phyloP scores from a whole-genome alignment of 2,797 vertebrate species.

The Anas bernieri region DNA sequence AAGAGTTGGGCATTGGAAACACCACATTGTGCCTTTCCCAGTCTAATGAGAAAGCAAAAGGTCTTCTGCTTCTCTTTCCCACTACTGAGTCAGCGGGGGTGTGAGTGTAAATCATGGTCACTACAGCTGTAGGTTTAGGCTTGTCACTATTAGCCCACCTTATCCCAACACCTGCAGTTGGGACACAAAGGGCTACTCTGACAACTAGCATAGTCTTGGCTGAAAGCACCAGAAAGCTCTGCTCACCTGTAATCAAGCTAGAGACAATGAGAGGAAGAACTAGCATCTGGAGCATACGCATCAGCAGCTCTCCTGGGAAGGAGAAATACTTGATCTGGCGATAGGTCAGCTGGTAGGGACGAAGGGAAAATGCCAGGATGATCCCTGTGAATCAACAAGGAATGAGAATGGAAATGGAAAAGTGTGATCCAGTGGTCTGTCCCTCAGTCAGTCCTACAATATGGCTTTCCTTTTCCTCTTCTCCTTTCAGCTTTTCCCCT shows the following conservation, averaged over 20 bases:
- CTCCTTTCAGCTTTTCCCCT: neutral
- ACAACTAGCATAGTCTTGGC: neutral
- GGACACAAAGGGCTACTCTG: neutral
- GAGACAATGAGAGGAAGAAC: conserved; percentile 95
- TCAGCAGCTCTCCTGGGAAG: conserved; percentile 95
- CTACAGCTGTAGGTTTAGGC: neutral
- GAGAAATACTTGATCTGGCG: conserved; percentile 95
- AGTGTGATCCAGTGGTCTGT: neutral
- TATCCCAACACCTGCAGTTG: neutral
- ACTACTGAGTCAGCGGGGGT: neutral
- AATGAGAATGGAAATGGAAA: neutral
- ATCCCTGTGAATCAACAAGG: conserved; percentile 80
- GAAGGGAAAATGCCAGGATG: conserved; percentile 88
- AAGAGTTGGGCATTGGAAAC: neutral
- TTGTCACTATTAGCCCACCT: neutral
- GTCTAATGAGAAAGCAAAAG: neutral
- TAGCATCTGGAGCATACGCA: conserved; percentile 97
- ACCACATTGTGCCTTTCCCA: neutral
- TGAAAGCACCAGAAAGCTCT: neutral
- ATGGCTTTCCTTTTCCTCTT: neutral
- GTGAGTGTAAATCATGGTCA: neutral
- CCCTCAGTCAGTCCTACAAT: neutral
- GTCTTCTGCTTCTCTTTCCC: neutral
- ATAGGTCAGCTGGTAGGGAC: conserved; percentile 86
- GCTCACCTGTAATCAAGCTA: conserved; percentile 93